phyloP scores from a whole-genome alignment of 2,113 vertebrate species.

The Sphaerodactylus townsendi region DNA sequence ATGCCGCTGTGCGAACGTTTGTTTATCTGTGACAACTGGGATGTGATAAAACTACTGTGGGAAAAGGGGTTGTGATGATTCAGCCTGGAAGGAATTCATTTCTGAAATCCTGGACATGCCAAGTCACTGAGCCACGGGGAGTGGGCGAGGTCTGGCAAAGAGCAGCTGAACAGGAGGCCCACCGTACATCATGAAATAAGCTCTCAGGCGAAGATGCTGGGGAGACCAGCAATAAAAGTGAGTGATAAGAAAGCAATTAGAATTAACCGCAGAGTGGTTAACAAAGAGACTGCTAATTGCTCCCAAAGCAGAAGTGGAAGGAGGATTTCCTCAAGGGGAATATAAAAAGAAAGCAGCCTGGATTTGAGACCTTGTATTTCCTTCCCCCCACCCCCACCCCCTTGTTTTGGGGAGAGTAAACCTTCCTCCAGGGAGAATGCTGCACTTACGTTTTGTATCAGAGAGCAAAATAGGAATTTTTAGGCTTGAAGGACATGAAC shows the following conservation, averaged over 20 bases:
- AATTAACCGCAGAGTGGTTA: not conserved
- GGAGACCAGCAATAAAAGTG: conserved; percentile 19
- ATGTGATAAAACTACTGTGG: not conserved
- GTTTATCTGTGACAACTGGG: not conserved
- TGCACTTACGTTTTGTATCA: not conserved
- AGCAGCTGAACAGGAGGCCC: conserved; percentile 1
- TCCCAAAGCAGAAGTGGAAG: not conserved
- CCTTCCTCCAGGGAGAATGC: not conserved
- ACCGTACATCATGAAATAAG: conserved; percentile 10
- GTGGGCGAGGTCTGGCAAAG: not conserved
- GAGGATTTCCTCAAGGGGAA: not conserved
- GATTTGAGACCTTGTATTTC: not conserved
- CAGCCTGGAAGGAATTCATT: not conserved
- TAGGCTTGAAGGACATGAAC: not conserved
- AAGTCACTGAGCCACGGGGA: not conserved
- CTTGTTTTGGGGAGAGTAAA: not conserved
- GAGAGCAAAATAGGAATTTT: not conserved
- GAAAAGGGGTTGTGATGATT: not conserved
- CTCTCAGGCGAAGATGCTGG: conserved; percentile 21
- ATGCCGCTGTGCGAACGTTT: not conserved
- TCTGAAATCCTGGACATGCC: not conserved
- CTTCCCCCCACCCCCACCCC: no score
- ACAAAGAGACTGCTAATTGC: conserved; percentile 22
- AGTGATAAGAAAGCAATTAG: conserved; percentile 36
- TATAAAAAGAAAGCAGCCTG: not conserved